These are phyloP conservation scores for Xiphias gladius DNA, from an alignment of 2,113 vertebrate genomes.

Conservation along the genomic window DNA sequence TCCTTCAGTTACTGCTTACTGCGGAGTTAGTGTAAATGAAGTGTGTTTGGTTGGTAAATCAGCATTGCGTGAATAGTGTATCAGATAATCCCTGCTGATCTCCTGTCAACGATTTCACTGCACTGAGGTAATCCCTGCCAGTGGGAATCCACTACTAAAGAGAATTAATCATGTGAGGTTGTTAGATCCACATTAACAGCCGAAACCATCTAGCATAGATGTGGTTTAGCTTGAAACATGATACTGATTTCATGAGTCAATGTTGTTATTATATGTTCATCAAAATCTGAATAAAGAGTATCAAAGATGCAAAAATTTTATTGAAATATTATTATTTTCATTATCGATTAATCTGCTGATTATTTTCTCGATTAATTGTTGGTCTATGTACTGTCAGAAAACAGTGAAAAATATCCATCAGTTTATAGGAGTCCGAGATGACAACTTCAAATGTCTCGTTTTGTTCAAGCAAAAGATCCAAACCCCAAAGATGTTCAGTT, in stretches of 20 bases:
- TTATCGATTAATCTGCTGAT: not conserved
- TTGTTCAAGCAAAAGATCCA: too few relatives aligned
- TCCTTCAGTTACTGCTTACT: not conserved
- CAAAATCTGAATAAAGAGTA: not conserved
- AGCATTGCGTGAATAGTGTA: constrained; percentile 46
- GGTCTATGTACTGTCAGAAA: too few relatives aligned
- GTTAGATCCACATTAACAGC: constrained; percentile 9
- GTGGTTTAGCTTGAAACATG: not conserved
- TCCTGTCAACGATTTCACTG: constrained; percentile 27
- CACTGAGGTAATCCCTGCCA: constrained; percentile 43
- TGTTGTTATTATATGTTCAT: not conserved
- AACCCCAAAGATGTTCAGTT: too few relatives aligned
- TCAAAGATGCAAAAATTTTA: not conserved
- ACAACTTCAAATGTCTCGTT: too few relatives aligned
- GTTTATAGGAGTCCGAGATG: too few relatives aligned
- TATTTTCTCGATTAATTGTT: not conserved
- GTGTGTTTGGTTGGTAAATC: constrained; percentile 45
- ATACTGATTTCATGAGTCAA: not conserved
- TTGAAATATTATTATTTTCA: not conserved
- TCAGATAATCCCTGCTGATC: constrained; percentile 57
- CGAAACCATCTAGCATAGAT: not conserved
- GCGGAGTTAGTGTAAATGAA: constrained; percentile 21
- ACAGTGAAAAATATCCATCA: too few relatives aligned
- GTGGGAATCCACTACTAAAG: constrained; percentile 27
- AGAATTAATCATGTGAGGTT: constrained; percentile 10